Percentiles rank a stretch among this genome's conserved stretches.
Conservation (phyloP, 1,140 invertebrate species). For the Drosophila lacteicornis region DNA sequence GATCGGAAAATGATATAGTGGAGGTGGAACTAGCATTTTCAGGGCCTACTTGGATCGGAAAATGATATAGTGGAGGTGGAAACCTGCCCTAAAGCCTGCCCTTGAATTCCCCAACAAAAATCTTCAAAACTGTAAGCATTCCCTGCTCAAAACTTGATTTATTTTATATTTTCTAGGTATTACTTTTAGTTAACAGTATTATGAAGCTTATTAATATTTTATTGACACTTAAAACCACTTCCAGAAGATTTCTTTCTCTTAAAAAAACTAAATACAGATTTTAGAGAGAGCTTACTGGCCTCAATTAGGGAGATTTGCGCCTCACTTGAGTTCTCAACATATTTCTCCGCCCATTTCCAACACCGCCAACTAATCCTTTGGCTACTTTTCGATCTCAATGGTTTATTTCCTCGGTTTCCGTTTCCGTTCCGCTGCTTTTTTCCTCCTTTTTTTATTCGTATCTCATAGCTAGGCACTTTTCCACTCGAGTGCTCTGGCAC, state of each 20-base stretch:
- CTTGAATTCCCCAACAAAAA: too few species aligned
- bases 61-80: too few species aligned
- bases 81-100: too few species aligned
- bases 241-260: not conserved
- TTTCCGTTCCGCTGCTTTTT: too few species aligned
- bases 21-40: too few species aligned
- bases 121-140: not conserved
- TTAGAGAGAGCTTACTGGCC: not conserved
- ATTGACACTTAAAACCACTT: not conserved
- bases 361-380: not conserved
- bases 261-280: not conserved
- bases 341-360: not conserved
- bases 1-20: too few species aligned
- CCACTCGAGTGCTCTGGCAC: conserved; percentile 21
- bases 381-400: conserved; percentile 6
- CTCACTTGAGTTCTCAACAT: conserved; percentile 3
- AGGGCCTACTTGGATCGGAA: too few species aligned
- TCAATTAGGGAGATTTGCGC: conserved; percentile 15
- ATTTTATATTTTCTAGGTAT: too few species aligned
- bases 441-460: not conserved
- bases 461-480: conserved; percentile 30
- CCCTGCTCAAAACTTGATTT: too few species aligned
- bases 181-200: too few species aligned
- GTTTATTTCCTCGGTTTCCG: not conserved
- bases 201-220: too few species aligned